These are phyloP conservation scores for Dinoponera quadriceps DNA, from an alignment of 1,140 invertebrate genomes.

Conservation along the genomic window DNA sequence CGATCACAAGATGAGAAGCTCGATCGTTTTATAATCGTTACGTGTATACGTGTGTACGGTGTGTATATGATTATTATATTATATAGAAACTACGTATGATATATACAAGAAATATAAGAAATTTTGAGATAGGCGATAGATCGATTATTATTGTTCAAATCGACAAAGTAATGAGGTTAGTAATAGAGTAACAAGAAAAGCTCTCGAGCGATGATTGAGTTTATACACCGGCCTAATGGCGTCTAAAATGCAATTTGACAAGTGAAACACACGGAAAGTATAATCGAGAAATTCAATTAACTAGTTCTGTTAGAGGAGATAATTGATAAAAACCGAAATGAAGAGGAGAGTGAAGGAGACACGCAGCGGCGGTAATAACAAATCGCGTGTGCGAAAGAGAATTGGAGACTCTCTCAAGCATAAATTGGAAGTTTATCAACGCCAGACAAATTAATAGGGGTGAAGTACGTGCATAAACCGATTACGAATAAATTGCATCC, in stretches of 20 bases:
- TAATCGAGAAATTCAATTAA: conserved; percentile 25
- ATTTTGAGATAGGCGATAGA: not conserved
- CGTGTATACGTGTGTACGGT: not conserved
- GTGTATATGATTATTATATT: not conserved
- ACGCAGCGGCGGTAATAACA: not conserved
- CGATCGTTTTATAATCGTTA: too few relatives aligned
- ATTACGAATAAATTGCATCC: conserved; percentile 71
- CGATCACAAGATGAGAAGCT: not conserved
- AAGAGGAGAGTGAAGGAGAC: not conserved
- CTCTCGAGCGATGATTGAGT: not conserved
- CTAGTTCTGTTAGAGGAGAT: conserved; percentile 30
- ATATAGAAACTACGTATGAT: not conserved
- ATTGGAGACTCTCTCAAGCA: conserved; percentile 2
- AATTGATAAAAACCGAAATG: conserved; percentile 32
- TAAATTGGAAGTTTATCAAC: conserved; percentile 51
- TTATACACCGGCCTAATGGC: not conserved
- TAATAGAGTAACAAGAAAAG: not conserved
- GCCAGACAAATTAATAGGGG: conserved; percentile 50
- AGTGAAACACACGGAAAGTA: not conserved
- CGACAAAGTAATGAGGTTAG: not conserved
- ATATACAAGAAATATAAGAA: too few relatives aligned
- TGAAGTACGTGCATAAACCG: conserved; percentile 50
- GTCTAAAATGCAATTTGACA: conserved; percentile 27
- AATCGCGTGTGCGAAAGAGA: not conserved
- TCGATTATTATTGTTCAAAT: not conserved